Base-by-base conservation (phyloP, 1,140 invertebrate species). In the Nebria ingens region DNA sequence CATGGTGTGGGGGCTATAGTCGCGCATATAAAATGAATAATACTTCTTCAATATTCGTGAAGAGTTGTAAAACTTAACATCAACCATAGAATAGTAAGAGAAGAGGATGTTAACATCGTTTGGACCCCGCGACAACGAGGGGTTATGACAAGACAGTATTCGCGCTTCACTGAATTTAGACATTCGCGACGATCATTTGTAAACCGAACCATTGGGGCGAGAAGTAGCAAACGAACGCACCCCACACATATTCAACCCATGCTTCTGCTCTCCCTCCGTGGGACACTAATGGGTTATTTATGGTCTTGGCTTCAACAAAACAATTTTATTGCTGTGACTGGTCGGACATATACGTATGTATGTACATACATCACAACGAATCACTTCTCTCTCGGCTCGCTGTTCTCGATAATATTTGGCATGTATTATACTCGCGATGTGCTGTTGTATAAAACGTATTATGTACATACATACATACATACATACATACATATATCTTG, bases 101-200 rank as follows among this genome's bases (percentile, higher is more conserved):
- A n/a, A 34, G 25, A 34, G 25, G 25, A n/a, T 34, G 25, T n/a
- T 45, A 17, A 17, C n/a, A n/a, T n/a, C n/a, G n/a, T n/a, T n/a
- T n/a, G n/a, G n/a, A n/a, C n/a, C n/a, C n/a, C n/a, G n/a, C n/a
- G n/a, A n/a, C n/a, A n/a, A n/a, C 17, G 40, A 12, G 40, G 17
- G 40, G 40, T 17, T 45, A 45, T 45, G 40, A 45, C 40, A 45
- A 45, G 40, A 45, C 40, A 45, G 9, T 45, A 45, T 45, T 45
- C 40, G 40, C 40, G 40, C 40, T 12, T 17, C 40, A 45, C 40
- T 45, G 40, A 45, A 45, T 45, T 45, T 45, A 45, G 40, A 45
- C 40, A 45, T 45, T 17, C 40, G 9, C 40, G 17, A 45, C 40
- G 40, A 45, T 45, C 40, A 45, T 45, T 45, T 45, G 40, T 45